Conservation (phyloP, 2,797 vertebrate genomes). For the Spheniscus humboldti region DNA sequence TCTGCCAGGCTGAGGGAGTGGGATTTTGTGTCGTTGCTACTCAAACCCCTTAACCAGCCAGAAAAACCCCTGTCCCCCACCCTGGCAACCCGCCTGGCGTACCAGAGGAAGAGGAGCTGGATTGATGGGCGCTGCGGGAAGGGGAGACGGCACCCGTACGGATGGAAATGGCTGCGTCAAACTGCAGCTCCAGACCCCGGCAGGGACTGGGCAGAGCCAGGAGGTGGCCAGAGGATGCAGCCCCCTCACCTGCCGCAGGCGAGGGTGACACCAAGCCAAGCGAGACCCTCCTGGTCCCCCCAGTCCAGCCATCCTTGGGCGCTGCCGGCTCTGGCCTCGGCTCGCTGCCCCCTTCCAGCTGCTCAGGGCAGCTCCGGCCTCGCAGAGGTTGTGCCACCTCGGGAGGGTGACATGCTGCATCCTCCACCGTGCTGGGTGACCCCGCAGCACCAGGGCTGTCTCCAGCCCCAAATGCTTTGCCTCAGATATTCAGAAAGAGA, state of each 20-base stretch:
- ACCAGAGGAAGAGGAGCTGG: not conserved
- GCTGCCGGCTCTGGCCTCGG: accelerated
- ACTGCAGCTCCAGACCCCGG: not conserved
- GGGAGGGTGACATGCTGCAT: not conserved
- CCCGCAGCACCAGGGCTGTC: not conserved
- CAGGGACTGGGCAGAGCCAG: not conserved
- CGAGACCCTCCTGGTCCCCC: accelerated
- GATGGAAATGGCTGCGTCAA: not conserved
- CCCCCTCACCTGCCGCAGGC: not conserved
- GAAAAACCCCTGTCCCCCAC: not conserved
- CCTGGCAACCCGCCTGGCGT: not conserved
- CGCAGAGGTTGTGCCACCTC: not conserved
- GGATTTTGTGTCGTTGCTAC: not conserved
- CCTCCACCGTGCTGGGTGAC: accelerated
- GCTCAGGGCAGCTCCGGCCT: not conserved
- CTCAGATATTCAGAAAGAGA: not conserved
- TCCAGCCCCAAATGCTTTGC: not conserved
- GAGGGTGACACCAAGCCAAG: not conserved
- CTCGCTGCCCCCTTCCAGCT: not conserved
- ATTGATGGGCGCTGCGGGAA: not conserved
- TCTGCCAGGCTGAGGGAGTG: not conserved
- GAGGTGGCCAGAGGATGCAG: not conserved
- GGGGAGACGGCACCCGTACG: not conserved
- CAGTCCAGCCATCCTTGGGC: not conserved
- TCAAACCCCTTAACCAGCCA: not conserved